A percentile compares a stretch with the other conserved stretches of the same genome.
phyloP scores from a whole-genome alignment of 2,113 vertebrate species.

The Condylura cristata region DNA sequence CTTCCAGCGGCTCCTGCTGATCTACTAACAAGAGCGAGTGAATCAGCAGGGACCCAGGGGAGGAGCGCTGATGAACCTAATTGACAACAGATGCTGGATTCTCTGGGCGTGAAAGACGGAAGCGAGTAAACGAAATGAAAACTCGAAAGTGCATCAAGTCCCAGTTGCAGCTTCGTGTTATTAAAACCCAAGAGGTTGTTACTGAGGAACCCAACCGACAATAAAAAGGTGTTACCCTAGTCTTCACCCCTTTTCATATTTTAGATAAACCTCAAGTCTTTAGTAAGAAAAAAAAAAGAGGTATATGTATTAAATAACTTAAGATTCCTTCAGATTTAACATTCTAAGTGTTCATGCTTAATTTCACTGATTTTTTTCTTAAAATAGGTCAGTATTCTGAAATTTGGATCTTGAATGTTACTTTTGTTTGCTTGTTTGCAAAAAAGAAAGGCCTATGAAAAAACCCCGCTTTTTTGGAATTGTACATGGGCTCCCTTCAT shows the following conservation, averaged over 20 bases:
- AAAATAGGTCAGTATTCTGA: background rate
- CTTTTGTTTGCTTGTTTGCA: background rate
- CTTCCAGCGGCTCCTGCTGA: background rate
- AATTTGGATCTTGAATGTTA: background rate
- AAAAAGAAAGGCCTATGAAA: background rate
- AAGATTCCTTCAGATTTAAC: background rate
- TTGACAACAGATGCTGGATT: conserved; percentile 63
- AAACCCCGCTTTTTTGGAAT: background rate
- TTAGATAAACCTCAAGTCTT: background rate
- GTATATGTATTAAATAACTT: background rate
- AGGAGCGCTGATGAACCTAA: conserved; percentile 56
- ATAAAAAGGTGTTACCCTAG: background rate
- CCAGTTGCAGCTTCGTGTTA: background rate
- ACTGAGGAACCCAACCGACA: background rate
- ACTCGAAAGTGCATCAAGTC: background rate
- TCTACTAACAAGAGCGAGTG: conserved; percentile 13
- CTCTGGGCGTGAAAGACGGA: background rate
- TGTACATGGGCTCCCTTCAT: too few relatives aligned
- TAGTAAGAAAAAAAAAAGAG: background rate
- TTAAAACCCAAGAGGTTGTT: background rate
- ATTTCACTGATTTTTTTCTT: conserved; percentile 1
- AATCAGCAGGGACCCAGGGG: background rate
- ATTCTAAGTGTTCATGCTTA: background rate
- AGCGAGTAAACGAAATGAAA: conserved; percentile 45
- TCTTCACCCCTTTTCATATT: background rate